Evolutionary conservation across 1,140 invertebrate species (phyloP).

Genomic region (Daktulosphaira vitifoliae): DNA sequence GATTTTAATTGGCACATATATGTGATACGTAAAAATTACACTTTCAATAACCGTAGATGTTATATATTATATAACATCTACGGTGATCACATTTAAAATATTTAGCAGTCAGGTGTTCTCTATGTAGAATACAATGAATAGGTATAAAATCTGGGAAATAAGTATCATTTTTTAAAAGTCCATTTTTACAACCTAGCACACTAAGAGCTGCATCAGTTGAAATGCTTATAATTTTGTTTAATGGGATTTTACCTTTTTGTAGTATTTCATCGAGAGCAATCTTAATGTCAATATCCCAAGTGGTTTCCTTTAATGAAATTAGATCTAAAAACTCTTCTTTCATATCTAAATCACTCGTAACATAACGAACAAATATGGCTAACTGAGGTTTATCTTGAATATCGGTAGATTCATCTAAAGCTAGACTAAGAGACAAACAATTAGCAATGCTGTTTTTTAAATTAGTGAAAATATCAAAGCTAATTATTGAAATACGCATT

Average conservation of each 20-base stretch:
- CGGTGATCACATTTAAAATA: conserved; percentile 8
- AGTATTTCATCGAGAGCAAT: neutral
- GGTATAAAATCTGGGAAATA: conserved; percentile 10
- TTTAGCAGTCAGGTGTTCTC: neutral
- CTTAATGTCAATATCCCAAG: conserved; percentile 1
- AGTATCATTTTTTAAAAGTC: conserved; percentile 10
- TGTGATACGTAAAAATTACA: too few species aligned
- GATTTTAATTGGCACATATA: too few species aligned
- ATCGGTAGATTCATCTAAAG: conserved; percentile 6
- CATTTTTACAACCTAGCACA: conserved; percentile 4
- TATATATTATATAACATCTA: too few species aligned
- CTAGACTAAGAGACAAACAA: conserved; percentile 13
- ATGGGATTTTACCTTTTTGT: neutral
- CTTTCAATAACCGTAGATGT: too few species aligned
- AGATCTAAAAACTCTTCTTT: conserved; percentile 5
- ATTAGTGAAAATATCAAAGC: conserved; percentile 3
- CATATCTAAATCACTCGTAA: conserved; percentile 1
- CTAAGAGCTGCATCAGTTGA: neutral
- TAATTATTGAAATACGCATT: conserved; percentile 8
- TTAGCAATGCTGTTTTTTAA: conserved; percentile 7
- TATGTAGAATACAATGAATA: conserved; percentile 2
- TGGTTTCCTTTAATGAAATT: neutral
- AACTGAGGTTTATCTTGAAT: conserved; percentile 2
- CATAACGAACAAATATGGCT: conserved; percentile 7
- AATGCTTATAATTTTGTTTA: neutral